A percentile compares a stretch with the other conserved stretches of the same genome.
These are phyloP conservation scores for Enoplosus armatus DNA, from an alignment of 2,797 vertebrate genomes.

Conservation along the genomic window DNA sequence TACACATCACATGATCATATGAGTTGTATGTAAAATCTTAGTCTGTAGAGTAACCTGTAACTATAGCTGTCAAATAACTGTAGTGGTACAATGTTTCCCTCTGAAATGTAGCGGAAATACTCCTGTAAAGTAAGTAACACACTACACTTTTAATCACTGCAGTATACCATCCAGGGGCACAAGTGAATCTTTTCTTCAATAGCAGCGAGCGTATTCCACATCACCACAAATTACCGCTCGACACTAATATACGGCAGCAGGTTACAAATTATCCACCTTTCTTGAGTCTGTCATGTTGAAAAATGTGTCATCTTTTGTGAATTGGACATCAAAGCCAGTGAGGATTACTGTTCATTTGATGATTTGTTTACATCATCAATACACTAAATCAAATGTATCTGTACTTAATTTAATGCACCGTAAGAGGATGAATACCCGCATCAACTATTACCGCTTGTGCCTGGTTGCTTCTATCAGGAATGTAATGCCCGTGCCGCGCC, in stretches of 20 bases:
- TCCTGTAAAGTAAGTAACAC: neutral
- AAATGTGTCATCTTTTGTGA: conserved; percentile 42
- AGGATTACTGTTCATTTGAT: conserved; percentile 42
- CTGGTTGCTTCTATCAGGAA: conserved; percentile 20
- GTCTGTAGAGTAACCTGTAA: neutral
- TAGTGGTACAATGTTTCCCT: neutral
- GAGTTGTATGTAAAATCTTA: neutral
- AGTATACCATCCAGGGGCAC: neutral
- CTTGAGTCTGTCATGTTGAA: conserved; percentile 33
- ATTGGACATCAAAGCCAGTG: conserved; percentile 51
- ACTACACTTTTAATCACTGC: neutral
- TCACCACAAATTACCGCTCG: conserved; percentile 16
- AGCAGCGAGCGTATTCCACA: conserved; percentile 2
- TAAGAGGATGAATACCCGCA: conserved; percentile 38
- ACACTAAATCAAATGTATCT: conserved; percentile 48
- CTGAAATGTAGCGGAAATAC: neutral
- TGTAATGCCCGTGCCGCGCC: conserved; percentile 24
- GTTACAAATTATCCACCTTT: conserved; percentile 36
- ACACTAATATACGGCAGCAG: neutral
- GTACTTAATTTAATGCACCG: conserved; percentile 18
- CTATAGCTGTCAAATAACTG: neutral
- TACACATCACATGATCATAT: neutral
- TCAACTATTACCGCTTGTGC: conserved; percentile 12
- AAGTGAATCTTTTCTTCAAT: neutral
- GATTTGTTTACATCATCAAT: conserved; percentile 56